Evolutionary conservation across 1,140 invertebrate species (phyloP), one percentile per base, ranked within the genome.

Genomic region (Drosophila leontia): DNA sequence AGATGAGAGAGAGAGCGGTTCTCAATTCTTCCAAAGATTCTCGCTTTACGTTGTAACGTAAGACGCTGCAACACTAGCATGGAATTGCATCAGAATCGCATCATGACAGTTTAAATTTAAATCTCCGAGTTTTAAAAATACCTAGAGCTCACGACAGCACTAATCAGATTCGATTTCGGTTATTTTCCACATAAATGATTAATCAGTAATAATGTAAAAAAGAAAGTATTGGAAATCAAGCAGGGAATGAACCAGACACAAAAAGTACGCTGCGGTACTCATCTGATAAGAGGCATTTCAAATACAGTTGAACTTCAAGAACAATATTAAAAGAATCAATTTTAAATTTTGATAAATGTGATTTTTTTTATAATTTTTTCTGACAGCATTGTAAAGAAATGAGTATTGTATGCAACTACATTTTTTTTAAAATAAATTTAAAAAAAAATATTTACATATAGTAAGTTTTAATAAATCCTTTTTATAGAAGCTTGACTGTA

Each of bases 161-260:
- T 58, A 75, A 82, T 83, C 69, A 50, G 70, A 26, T 19, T 57
- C 55, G 56, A 70, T 75, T 78, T 69, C 37, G 61, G 80, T 70
- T 87, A 80, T 88, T 88, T 88, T 83, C 68, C 68, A 76, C 42
- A 83, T 82, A 48, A 60, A 63, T 76, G 68, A 76, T 56, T 61
- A 68, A 82, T 59, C 53, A 65, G 58, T 48, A 65, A 61, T 47
- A 57, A 58, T 59, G 42, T 23, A 57, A 82, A 78, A 80, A 83
- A 65, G 84, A 84, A 88, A 88, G 80, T 80, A 58, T 63, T 67
- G 39, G 42, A 62, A 51, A 26, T 48, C 12, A 57, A 58, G 70
- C 47, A 55, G 69, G 37, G 51, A 23, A 51, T 59, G 62, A 42
- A 61, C 11, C 37, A 57, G 56, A 60, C 62, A 41, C 11, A 26